Conservation (phyloP, 2,888 invertebrate species). For the Patella depressa region DNA sequence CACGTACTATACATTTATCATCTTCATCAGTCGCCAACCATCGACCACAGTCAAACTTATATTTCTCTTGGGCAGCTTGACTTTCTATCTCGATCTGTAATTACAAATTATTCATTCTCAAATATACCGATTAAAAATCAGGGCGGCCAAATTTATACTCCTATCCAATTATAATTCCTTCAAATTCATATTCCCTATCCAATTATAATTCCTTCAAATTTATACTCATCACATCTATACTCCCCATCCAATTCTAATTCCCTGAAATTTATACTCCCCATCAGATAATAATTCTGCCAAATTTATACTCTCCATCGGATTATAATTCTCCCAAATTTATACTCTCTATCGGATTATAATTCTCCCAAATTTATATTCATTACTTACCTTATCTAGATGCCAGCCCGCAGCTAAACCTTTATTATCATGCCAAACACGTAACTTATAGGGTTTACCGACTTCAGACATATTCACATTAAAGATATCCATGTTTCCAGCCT, state of each 20-base stretch:
- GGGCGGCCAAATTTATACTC: too few relatives aligned
- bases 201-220: too few relatives aligned
- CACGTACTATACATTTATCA: conserved; percentile 67
- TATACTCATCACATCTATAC: too few relatives aligned
- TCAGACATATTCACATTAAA: conserved; percentile 67
- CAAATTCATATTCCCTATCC: too few relatives aligned
- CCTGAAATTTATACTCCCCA: too few relatives aligned
- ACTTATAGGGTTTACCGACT: conserved; percentile 68
- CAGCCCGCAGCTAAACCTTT: conserved; percentile 67
- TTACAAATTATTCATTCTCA: too few relatives aligned
- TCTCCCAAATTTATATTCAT: too few relatives aligned
- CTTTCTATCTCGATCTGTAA: conserved; percentile 69
- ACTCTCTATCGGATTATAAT: too few relatives aligned
- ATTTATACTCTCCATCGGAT: background rate
- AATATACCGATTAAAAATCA: too few relatives aligned
- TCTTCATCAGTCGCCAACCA: conserved; percentile 71
- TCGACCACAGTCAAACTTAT: conserved; percentile 63
- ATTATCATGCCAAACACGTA: conserved; percentile 70
- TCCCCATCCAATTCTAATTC: too few relatives aligned
- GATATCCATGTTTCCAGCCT: conserved; percentile 65
- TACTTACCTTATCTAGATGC: conserved; percentile 68
- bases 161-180: too few relatives aligned
- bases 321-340: background rate
- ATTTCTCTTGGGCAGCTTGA: conserved; percentile 63
- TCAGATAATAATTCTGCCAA: background rate